phyloP scores from a whole-genome alignment of 2,888 invertebrate species.

The Nyleta sp. region DNA sequence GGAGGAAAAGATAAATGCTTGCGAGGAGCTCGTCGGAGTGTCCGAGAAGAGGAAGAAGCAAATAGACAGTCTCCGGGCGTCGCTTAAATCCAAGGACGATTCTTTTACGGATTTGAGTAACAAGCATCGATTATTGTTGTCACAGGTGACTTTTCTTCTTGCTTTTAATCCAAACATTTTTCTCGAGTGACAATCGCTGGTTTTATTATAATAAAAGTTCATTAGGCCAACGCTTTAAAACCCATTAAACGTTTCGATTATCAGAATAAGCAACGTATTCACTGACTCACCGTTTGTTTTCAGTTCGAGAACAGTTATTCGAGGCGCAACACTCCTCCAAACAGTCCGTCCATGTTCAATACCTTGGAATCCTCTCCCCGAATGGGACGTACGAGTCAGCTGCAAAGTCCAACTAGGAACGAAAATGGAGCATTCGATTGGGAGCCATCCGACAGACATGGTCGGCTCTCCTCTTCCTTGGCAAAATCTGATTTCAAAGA shows the following conservation, averaged over 20 bases:
- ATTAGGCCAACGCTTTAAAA: no score
- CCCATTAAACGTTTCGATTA: no score
- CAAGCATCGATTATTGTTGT: conserved; percentile 78
- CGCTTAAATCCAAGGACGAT: conserved; percentile 82
- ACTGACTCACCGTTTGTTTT: neutral
- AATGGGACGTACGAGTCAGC: conserved; percentile 67
- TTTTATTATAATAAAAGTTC: no score
- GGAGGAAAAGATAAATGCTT: conserved; percentile 75
- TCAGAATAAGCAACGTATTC: no score
- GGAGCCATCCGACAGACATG: conserved; percentile 72
- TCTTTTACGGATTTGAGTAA: conserved; percentile 82
- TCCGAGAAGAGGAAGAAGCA: conserved; percentile 83
- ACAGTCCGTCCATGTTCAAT: conserved; percentile 72
- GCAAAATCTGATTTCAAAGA: conserved; percentile 69
- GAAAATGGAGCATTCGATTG: conserved; percentile 71
- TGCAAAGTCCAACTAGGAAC: conserved; percentile 69
- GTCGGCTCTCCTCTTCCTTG: conserved; percentile 30
- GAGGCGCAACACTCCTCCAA: conserved; percentile 74
- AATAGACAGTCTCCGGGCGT: conserved; percentile 81
- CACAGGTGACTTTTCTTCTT: conserved; percentile 75
- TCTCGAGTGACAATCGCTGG: no score
- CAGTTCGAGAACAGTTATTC: conserved; percentile 77
- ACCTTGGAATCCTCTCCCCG: conserved; percentile 71
- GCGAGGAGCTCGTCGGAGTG: conserved; percentile 75
- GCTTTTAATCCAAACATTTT: neutral